A percentile compares a stretch with the other conserved stretches of the same genome.
Conservation (phyloP, 2,797 vertebrate genomes). For the Danio tinwini region DNA sequence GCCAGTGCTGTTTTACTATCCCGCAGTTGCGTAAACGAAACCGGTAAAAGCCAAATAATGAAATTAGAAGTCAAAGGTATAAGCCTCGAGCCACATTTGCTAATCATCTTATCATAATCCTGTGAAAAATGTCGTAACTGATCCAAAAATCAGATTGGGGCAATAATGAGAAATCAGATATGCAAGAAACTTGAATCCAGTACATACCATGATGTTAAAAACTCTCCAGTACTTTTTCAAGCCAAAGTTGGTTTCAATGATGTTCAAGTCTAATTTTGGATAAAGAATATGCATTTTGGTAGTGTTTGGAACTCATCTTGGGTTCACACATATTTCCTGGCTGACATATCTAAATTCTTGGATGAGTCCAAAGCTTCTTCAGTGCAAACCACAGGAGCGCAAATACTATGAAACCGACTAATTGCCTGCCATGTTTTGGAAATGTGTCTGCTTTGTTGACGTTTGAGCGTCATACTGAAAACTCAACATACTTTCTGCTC, state of each 20-base stretch:
- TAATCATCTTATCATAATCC: constrained; percentile 56
- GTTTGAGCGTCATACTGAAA: constrained; percentile 35
- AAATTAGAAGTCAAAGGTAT: constrained; percentile 17
- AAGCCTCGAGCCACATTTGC: constrained; percentile 24
- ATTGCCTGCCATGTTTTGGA: constrained; percentile 50
- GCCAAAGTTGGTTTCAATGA: not conserved
- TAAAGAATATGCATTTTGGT: not conserved
- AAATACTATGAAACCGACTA: constrained; percentile 28
- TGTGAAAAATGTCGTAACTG: constrained; percentile 42
- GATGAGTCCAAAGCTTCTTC: constrained; percentile 6
- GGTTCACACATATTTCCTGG: not conserved
- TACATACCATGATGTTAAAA: not conserved
- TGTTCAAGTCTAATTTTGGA: not conserved
- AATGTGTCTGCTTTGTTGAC: constrained; percentile 27
- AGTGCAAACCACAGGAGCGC: constrained; percentile 43
- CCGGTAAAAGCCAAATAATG: constrained; percentile 15
- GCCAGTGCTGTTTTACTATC: constrained; percentile 18
- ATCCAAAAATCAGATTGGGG: constrained; percentile 53
- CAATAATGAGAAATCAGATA: constrained; percentile 45
- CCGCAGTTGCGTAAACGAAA: constrained; percentile 11
- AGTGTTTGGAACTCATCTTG: not conserved
- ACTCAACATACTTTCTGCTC: constrained; percentile 36
- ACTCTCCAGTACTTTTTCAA: not conserved
- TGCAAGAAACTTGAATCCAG: constrained; percentile 1
- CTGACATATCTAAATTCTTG: not conserved